Percentiles rank a stretch among this genome's conserved stretches.
Conservation (phyloP, 2,888 invertebrate genomes). For the Spilarctia lutea region DNA sequence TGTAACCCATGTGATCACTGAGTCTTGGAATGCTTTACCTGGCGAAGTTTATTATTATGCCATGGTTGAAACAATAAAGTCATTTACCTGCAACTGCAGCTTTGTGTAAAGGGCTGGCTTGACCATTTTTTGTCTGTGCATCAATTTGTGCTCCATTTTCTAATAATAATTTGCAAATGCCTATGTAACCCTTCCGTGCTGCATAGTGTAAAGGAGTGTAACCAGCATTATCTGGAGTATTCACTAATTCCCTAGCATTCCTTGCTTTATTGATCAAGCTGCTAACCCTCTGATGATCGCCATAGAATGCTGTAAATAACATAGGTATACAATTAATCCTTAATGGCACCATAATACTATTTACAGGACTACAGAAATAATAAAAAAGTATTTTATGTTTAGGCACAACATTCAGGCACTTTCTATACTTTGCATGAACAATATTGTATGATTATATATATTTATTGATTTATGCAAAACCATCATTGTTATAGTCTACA, state of each 20-base stretch:
- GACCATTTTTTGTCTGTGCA: conserved; percentile 91
- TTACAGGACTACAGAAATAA: background rate
- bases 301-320: conserved; percentile 88
- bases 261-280: conserved; percentile 81
- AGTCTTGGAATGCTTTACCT: no score
- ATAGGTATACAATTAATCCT: background rate
- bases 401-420: background rate
- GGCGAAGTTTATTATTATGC: no score
- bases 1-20: no score
- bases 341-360: background rate
- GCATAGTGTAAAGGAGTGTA: conserved; percentile 97
- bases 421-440: background rate
- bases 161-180: conserved; percentile 90
- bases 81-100: conserved; percentile 90
- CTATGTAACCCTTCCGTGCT: conserved; percentile 91
- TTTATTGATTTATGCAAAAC: background rate
- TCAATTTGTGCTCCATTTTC: conserved; percentile 90
- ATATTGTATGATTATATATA: background rate
- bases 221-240: conserved; percentile 90
- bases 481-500: background rate
- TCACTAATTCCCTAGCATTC: conserved; percentile 84
- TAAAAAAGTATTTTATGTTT: background rate
- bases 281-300: conserved; percentile 89
- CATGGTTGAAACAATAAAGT: background rate
- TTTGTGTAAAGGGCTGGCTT: conserved; percentile 93